These are phyloP conservation scores for Lasiommata megera DNA, from an alignment of 2,888 invertebrate genomes.

Conservation along the genomic window DNA sequence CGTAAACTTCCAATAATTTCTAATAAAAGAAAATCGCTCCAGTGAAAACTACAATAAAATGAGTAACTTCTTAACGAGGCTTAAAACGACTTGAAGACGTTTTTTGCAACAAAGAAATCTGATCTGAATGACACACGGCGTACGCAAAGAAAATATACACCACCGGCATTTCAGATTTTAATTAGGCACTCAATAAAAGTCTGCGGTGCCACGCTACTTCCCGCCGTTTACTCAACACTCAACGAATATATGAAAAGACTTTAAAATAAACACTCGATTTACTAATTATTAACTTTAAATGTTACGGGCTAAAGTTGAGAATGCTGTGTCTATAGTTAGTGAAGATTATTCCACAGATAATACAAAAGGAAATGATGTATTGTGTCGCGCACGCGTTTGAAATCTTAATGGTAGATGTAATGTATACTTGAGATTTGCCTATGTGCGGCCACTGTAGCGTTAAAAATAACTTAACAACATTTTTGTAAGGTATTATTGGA, in stretches of 20 bases:
- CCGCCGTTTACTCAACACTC: constrained; percentile 7
- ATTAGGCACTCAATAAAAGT: constrained; percentile 21
- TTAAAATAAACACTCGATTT: neutral
- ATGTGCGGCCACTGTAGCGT: neutral
- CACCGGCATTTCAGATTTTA: constrained; percentile 14
- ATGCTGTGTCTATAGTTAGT: neutral
- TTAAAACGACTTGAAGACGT: neutral
- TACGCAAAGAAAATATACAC: constrained; percentile 11
- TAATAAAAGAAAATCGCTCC: constrained; percentile 1
- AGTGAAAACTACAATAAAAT: neutral
- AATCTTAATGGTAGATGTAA: constrained; percentile 15
- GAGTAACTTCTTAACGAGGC: constrained; percentile 3
- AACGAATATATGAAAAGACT: constrained; percentile 5
- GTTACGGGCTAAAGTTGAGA: neutral
- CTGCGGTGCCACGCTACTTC: constrained; percentile 14
- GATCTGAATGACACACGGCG: constrained; percentile 6
- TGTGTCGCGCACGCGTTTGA: constrained; percentile 12
- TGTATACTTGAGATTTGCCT: neutral
- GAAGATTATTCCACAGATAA: constrained; percentile 10
- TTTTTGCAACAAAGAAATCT: constrained; percentile 8
- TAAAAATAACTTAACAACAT: too few species aligned
- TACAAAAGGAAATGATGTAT: constrained; percentile 18
- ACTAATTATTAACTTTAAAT: neutral
- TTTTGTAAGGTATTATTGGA: too few species aligned
- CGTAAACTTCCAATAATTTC: neutral